Conservation (phyloP, 1,140 invertebrate genomes). For the Procambarus virginalis region DNA sequence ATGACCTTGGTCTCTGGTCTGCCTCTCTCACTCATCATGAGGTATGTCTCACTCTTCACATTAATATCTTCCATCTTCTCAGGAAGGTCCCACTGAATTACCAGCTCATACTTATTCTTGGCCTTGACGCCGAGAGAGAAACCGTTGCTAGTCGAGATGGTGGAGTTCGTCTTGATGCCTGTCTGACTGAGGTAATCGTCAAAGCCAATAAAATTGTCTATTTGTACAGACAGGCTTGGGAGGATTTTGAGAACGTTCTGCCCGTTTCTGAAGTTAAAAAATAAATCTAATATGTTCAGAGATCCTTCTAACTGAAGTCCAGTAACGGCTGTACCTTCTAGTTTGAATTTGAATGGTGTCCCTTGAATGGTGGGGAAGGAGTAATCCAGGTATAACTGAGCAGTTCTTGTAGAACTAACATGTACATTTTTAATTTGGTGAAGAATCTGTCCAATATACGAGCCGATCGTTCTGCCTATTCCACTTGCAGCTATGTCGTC, state of each 20-base stretch:
- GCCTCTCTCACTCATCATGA: conserved; percentile 19
- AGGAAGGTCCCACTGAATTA: conserved; percentile 14
- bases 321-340: conserved; percentile 20
- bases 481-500: background rate
- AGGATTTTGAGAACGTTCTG: background rate
- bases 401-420: background rate
- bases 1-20: conserved; percentile 21
- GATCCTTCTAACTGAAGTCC: conserved; percentile 20
- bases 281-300: background rate
- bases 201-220: conserved; percentile 35
- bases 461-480: background rate
- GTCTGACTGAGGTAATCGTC: conserved; percentile 3
- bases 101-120: background rate
- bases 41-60: conserved; percentile 28
- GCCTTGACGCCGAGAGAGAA: background rate
- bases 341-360: conserved; percentile 19
- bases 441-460: background rate
- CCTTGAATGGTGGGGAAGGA: conserved; percentile 42
- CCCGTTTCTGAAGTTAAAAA: background rate
- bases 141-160: conserved; percentile 34
- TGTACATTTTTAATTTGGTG: conserved; percentile 12
- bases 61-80: conserved; percentile 34
- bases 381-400: conserved; percentile 20
- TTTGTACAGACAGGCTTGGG: conserved; percentile 36
- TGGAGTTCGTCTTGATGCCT: conserved; percentile 25